These are phyloP conservation scores for Montipora capricornis DNA, from an alignment of 64 coral and sea anemone species.

Conservation along the genomic window DNA sequence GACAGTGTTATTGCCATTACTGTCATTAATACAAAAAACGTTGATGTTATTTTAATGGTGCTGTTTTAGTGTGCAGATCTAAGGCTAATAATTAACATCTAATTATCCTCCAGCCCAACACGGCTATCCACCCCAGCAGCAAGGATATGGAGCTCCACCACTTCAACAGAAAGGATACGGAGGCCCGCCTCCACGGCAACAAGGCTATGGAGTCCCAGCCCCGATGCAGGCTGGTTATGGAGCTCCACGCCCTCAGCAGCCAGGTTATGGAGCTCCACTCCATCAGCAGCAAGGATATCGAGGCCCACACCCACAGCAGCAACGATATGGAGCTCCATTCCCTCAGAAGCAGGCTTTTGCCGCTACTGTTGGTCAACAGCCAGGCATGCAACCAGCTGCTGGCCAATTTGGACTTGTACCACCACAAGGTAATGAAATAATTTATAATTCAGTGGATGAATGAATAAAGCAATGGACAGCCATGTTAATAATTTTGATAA, in stretches of 20 bases:
- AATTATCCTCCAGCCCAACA: slow-evolving; percentile 13
- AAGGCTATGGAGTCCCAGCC: slow-evolving; percentile 16
- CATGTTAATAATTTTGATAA: too few species aligned
- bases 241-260: slow-evolving; percentile 32
- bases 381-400: neutral
- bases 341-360: neutral
- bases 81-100: neutral
- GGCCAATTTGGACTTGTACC: neutral
- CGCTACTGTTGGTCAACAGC: too few species aligned
- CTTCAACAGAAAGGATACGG: slow-evolving; percentile 43
- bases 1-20: too few species aligned
- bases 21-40: too few species aligned
- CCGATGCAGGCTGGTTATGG: slow-evolving; percentile 52
- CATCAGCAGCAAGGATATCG: slow-evolving; percentile 49
- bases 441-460: too few species aligned
- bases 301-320: neutral
- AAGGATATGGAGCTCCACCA: slow-evolving; percentile 28
- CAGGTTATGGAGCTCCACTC: neutral
- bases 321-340: neutral
- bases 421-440: slow-evolving; percentile 14
- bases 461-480: too few species aligned
- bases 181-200: slow-evolving; percentile 2
- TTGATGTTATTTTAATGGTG: too few species aligned
- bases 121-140: slow-evolving; percentile 20
- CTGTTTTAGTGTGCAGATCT: too few species aligned